Percentiles rank a stretch among this genome's conserved stretches.
Conservation (phyloP, 1,140 invertebrate species). For the Cherax destructor region DNA sequence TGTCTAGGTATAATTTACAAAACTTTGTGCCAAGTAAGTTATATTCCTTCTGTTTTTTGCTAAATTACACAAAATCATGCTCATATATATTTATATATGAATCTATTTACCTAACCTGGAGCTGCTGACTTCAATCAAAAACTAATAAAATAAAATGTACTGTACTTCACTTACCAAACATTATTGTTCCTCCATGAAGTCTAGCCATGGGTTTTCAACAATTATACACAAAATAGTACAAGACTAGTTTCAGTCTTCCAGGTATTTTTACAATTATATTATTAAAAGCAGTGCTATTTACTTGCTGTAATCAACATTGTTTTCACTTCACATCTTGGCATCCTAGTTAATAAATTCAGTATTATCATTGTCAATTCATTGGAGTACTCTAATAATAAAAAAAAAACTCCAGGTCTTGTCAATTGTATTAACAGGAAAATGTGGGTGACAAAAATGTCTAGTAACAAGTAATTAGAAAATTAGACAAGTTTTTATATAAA, state of each 20-base stretch:
- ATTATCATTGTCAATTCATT: neutral
- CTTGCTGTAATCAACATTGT: neutral
- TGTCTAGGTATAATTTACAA: conserved; percentile 2
- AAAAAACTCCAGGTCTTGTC: neutral
- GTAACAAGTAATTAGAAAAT: neutral
- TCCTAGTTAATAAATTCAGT: neutral
- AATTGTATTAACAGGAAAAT: neutral
- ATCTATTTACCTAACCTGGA: conserved; percentile 9
- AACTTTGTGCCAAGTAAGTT: conserved; percentile 37
- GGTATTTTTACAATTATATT: neutral
- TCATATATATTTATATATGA: conserved; percentile 18
- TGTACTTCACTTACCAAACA: neutral
- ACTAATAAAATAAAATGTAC: neutral
- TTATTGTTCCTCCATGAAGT: neutral
- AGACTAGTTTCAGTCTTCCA: neutral
- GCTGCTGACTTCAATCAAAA: neutral
- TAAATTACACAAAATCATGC: conserved; percentile 14
- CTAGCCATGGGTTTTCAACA: neutral
- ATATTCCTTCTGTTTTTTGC: conserved; percentile 51
- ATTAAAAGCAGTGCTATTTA: conserved; percentile 9
- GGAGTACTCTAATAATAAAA: neutral
- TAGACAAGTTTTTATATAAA: conserved; percentile 2
- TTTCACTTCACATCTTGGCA: neutral
- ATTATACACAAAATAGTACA: neutral
- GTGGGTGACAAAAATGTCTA: neutral